A percentile compares a stretch with the other conserved stretches of the same genome.
phyloP scores from a whole-genome alignment of 2,113 vertebrate species.

The Daboia siamensis region DNA sequence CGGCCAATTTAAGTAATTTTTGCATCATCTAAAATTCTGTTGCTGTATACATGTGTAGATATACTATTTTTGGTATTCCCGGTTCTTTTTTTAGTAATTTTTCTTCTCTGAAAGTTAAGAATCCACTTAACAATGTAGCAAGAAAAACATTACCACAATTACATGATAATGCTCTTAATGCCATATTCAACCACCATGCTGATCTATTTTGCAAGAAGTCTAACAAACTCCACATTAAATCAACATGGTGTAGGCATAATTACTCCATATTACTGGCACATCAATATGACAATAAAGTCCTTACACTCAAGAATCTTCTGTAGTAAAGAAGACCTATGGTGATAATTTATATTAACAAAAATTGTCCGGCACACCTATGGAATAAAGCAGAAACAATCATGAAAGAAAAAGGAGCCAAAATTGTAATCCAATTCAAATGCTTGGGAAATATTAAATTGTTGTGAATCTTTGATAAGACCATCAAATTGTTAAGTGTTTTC shows the following conservation, averaged over 20 bases:
- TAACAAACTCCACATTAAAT: not conserved
- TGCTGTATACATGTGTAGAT: not conserved
- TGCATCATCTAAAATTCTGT: not conserved
- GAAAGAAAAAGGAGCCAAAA: not conserved
- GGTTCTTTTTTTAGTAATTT: not conserved
- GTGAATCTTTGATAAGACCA: not conserved
- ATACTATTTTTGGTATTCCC: not conserved
- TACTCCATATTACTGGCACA: not conserved
- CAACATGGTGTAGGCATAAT: not conserved
- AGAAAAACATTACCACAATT: not conserved
- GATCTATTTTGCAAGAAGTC: not conserved
- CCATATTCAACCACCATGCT: not conserved
- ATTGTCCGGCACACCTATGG: not conserved
- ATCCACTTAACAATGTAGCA: not conserved
- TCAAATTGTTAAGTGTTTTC: not conserved
- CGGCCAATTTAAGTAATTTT: not conserved
- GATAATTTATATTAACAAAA: constrained; percentile 24
- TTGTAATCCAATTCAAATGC: not conserved
- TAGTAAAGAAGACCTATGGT: constrained; percentile 21
- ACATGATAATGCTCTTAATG: not conserved
- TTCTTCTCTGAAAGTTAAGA: not conserved
- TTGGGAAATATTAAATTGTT: not conserved
- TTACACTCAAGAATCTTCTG: not conserved
- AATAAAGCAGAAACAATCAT: not conserved
- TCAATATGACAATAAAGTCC: not conserved